Base-by-base conservation (phyloP, 2,113 vertebrate species). In the Poeciliopsis retropinna region DNA sequence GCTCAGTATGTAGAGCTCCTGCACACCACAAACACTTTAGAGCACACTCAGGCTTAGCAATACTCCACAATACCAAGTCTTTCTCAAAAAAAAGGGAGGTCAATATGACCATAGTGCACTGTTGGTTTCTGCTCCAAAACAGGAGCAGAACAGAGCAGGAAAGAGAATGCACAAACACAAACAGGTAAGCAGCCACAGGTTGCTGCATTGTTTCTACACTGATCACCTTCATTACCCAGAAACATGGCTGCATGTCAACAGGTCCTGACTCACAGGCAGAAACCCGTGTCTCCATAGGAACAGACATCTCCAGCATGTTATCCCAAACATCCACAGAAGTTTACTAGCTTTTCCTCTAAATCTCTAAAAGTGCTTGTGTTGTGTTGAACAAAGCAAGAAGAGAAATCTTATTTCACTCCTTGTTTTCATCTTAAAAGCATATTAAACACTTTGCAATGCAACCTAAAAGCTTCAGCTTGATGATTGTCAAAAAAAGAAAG, bases 401-500 rank as follows among this genome's bases (percentile, higher is more conserved):
- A 87, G 78, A 82, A 78, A 80, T 83, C 73, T 79, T 62, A 80
- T 89, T 87, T 81, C 57, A 73, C 1, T 67, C 37, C 44, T 75
- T 77, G 67, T 79, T 80, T 80, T 76, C 64, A 73, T 70, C 65
- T 76, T 80, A 85, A 79, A 79, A 78, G 39, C 37, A 72, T 37
- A 80, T 72, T 65, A 82, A 76, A 80, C 66, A 80, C 70, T 83
- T 76, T 37, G 72, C 70, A 85, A 82, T 87, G 80, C 76, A 85
- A 88, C 60, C 31, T 60, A 64, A 86, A 57, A 67, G 51, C 80
- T 80, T 79, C 63, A 84, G 73, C 79, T 75, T 30, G 70, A 88
- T 79, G 91, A 93, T 91, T 92, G 92, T 90, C 89, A 88, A 88
- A 88, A 87, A 87, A 83, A 81, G 62, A 72, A 87, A 87, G 71